Conservation (phyloP, 2,113 vertebrate genomes). For the Hirundichthys speculiger region DNA sequence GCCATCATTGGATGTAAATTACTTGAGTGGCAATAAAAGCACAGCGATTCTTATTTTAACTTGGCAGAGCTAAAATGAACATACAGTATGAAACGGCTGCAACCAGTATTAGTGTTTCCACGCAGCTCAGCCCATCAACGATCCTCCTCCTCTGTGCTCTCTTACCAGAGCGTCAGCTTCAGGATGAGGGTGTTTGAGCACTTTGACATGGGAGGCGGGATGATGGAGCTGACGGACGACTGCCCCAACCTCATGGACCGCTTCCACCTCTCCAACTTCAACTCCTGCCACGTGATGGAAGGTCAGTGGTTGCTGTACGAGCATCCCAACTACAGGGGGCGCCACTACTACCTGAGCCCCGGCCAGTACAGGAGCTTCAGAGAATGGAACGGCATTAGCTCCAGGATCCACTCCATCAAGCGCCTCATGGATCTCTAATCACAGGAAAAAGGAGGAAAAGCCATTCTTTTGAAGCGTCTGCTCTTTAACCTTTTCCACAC, state of each 20-base stretch:
- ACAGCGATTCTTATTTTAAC: too few species aligned
- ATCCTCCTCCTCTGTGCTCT: neutral
- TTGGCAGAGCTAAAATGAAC: too few species aligned
- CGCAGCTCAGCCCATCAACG: neutral
- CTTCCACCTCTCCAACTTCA: constrained; percentile 71
- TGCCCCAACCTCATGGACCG: constrained; percentile 73
- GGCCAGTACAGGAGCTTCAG: constrained; percentile 66
- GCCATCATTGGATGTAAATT: too few species aligned
- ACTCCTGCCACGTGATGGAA: constrained; percentile 79
- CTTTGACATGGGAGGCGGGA: constrained; percentile 72
- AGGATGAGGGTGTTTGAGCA: constrained; percentile 75
- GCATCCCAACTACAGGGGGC: constrained; percentile 74
- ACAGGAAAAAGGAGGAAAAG: constrained; percentile 59
- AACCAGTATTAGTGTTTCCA: too few species aligned
- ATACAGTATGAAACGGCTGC: too few species aligned
- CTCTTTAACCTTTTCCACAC: constrained; percentile 75
- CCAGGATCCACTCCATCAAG: constrained; percentile 63
- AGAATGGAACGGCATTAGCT: constrained; percentile 66
- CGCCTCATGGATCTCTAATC: constrained; percentile 72
- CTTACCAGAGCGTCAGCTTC: constrained; percentile 67
- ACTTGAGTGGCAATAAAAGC: too few species aligned
- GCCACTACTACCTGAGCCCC: constrained; percentile 69
- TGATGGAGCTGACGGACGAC: constrained; percentile 75
- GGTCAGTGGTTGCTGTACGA: constrained; percentile 82
- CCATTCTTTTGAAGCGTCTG: constrained; percentile 74